A percentile compares a stretch with the other conserved stretches of the same genome.
These are phyloP conservation scores for Drosophila quinaria DNA, from an alignment of 2,888 invertebrate genomes.

Conservation along the genomic window DNA sequence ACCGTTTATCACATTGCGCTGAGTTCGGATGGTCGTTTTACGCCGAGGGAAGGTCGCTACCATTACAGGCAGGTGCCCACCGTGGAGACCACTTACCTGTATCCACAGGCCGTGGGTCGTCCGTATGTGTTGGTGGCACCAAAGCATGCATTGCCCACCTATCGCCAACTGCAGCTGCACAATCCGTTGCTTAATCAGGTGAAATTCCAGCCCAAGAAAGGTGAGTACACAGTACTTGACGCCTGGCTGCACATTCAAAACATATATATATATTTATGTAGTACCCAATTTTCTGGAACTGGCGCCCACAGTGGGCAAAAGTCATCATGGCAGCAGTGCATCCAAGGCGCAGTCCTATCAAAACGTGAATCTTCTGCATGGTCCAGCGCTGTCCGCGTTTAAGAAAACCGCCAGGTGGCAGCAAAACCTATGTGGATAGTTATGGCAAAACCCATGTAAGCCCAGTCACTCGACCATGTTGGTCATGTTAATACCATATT, in stretches of 20 bases:
- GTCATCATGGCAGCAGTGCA: slow-evolving; percentile 59
- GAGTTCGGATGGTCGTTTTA: slow-evolving; percentile 87
- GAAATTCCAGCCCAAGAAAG: slow-evolving; percentile 82
- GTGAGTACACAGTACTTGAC: slow-evolving; percentile 58
- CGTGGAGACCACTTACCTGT: slow-evolving; percentile 88
- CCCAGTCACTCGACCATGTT: slow-evolving; percentile 22
- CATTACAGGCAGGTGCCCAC: slow-evolving; percentile 85
- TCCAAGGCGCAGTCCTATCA: slow-evolving; percentile 80
- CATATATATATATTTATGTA: slow-evolving; percentile 27
- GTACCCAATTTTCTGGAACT: slow-evolving; percentile 75
- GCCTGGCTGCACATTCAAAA: slow-evolving; percentile 30
- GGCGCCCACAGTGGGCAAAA: slow-evolving; percentile 65
- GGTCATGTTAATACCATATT: not conserved
- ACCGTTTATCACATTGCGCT: slow-evolving; percentile 86
- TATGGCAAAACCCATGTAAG: slow-evolving; percentile 79
- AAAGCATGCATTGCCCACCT: slow-evolving; percentile 78
- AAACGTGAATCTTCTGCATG: slow-evolving; percentile 80
- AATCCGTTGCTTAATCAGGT: slow-evolving; percentile 83
- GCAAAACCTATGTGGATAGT: slow-evolving; percentile 76
- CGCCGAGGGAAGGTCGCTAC: slow-evolving; percentile 86
- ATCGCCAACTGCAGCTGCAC: slow-evolving; percentile 81
- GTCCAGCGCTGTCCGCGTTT: slow-evolving; percentile 61
- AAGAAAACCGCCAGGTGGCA: slow-evolving; percentile 63
- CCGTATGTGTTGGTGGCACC: slow-evolving; percentile 63
- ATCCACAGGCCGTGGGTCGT: slow-evolving; percentile 85